A percentile compares a stretch with the other conserved stretches of the same genome.
Evolutionary conservation across 1,140 invertebrate genomes (phyloP).

Genomic region (Watersipora subatra): DNA sequence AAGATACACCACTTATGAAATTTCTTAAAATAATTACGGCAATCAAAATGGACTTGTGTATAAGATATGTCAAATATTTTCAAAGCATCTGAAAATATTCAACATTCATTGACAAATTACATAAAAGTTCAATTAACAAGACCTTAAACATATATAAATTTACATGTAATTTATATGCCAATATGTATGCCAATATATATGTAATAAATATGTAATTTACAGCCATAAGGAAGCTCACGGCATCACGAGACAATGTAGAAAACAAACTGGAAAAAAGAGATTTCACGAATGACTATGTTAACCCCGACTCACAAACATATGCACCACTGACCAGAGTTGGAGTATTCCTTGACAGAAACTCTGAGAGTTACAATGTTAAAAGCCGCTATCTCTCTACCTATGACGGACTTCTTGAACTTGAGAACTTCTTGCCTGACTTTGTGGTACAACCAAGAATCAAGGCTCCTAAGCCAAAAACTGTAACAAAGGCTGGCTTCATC

Average conservation of each 20-base stretch:
- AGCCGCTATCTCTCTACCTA: conserved; percentile 32
- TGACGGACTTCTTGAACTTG: conserved; percentile 35
- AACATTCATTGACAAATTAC: no score
- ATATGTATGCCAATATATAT: no score
- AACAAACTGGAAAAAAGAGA: conserved; percentile 24
- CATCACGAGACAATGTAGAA: conserved; percentile 22
- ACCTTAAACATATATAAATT: no score
- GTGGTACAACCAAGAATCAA: conserved; percentile 32
- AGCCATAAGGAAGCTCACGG: conserved; percentile 35
- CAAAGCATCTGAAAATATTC: no score
- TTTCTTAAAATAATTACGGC: no score
- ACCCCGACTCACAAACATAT: conserved; percentile 33
- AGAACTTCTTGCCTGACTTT: conserved; percentile 35
- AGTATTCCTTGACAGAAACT: conserved; percentile 36
- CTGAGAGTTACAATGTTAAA: conserved; percentile 37
- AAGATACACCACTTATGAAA: no score
- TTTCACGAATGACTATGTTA: conserved; percentile 31
- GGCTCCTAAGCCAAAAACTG: conserved; percentile 28
- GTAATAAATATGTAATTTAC: no score
- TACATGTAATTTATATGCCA: no score
- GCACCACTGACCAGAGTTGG: conserved; percentile 38
- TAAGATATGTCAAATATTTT: no score
- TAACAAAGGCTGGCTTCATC: conserved; percentile 32
- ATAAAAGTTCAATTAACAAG: no score
- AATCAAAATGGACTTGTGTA: no score